Base-by-base conservation (phyloP, 1,140 invertebrate species). In the Rhopalosiphum maidis region DNA sequence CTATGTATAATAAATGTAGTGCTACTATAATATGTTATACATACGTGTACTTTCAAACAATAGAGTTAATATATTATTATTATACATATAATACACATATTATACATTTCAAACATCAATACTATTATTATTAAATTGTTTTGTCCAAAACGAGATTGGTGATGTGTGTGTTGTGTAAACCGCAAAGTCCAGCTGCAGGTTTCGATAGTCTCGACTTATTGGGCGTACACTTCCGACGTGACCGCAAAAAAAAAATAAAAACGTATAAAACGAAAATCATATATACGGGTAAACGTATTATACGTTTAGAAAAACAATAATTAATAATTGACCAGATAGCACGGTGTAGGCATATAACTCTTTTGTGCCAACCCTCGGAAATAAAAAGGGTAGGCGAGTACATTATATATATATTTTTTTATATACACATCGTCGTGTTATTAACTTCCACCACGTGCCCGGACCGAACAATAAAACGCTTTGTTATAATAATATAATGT, bases 291-390 rank as follows among this genome's bases (percentile, higher is more conserved):
- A 93, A 85, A 30, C 48, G n/a, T 86, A 83, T 83, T 86, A 37
- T 54, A 41, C 25, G 60, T 83, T 22, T 41, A 21, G 43, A 37
- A 93, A 93, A 93, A 93, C 91, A 85, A 93, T 93, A 93, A 93
- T 93, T 86, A 93, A 86, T 93, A 93, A 93, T 93, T 93, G 91
- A 93, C 91, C 91, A 93, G 91, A 93, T 93, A 93, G 91, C 35
- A 4, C 7, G 11, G 41, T 46, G 48, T 35, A 21, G 60, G 68
- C 41, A 37, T 46, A 85, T 43, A 93, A 93, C 77, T 93, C 91
- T 93, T 93, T 93, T 93, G 91, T 93, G 91, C 77, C 91, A 43
- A 82, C 91, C 91, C 91, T 93, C 82, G 25, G 46, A 41, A 48
- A 35, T 48, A 77, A 90, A 92, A 54, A 85, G 91, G 82, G 77